These are phyloP conservation scores for Piaya cayana DNA, from an alignment of 2,113 vertebrate species.

Conservation along the genomic window DNA sequence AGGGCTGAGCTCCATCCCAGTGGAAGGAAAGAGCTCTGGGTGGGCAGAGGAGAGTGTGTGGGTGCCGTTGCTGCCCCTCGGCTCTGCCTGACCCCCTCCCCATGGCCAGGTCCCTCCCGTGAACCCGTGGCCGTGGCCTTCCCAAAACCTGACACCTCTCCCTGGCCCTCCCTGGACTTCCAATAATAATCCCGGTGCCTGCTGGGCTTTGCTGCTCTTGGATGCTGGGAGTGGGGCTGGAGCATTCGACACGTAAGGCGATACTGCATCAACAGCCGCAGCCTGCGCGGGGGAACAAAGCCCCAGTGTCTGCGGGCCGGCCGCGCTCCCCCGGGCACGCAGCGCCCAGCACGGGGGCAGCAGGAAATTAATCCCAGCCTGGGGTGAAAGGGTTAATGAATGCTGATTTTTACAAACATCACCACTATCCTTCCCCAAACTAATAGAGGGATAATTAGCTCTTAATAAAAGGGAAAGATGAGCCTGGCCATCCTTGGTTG, in stretches of 20 bases:
- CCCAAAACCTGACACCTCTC: neutral
- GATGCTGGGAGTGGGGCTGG: conserved; percentile 4
- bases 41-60: neutral
- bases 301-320: conserved; percentile 10
- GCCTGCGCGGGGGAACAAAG: conserved; percentile 50
- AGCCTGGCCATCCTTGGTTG: neutral
- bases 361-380: conserved; percentile 35
- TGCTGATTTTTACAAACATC: conserved; percentile 32
- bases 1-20: neutral
- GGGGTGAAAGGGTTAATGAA: conserved; percentile 56
- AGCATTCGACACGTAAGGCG: conserved; percentile 35
- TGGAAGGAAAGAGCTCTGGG: neutral
- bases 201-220: conserved; percentile 60
- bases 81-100: neutral
- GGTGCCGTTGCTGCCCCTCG: neutral
- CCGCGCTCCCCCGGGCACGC: neutral
- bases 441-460: conserved; percentile 25
- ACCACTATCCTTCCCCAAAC: neutral
- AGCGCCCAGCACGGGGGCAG: neutral
- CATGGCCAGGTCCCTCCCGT: neutral
- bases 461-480: conserved; percentile 6
- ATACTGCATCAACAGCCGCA: conserved; percentile 8
- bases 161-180: neutral
- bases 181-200: conserved; percentile 3
- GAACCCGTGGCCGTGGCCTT: neutral